A percentile compares a stretch with the other conserved stretches of the same genome.
phyloP scores from a whole-genome alignment of 2,797 vertebrate genomes.

The Enteromius paludinosus region DNA sequence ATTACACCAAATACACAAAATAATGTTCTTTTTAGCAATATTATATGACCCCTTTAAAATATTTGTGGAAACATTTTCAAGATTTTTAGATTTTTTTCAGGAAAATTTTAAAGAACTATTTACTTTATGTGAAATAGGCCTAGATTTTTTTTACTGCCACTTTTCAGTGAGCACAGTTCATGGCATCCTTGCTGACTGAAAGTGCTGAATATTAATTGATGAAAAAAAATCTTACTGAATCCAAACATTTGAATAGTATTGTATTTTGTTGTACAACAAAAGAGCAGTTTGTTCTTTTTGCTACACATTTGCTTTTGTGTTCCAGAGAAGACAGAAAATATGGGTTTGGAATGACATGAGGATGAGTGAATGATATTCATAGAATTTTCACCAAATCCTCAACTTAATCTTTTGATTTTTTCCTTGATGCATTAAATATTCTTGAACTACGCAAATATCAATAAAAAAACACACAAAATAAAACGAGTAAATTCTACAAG shows the following conservation, averaged over 20 bases:
- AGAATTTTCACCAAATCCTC: background rate
- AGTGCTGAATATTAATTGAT: background rate
- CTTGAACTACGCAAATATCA: background rate
- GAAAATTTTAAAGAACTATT: background rate
- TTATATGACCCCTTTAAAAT: background rate
- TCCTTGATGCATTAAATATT: background rate
- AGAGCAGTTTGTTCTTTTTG: background rate
- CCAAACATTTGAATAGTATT: background rate
- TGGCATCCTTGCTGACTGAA: background rate
- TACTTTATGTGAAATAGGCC: background rate
- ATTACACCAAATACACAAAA: too few species aligned
- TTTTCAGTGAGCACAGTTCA: background rate
- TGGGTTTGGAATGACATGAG: background rate
- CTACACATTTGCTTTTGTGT: background rate
- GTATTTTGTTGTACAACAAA: background rate
- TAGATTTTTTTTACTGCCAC: background rate
- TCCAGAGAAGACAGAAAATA: background rate
- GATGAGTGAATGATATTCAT: background rate
- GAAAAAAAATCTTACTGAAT: background rate
- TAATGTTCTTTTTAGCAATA: too few species aligned
- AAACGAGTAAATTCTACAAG: background rate
- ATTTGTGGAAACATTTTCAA: background rate
- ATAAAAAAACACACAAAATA: conserved; percentile 13
- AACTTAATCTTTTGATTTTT: background rate
- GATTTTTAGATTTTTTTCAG: background rate